Evolutionary conservation across 2,797 vertebrate species (phyloP).

Genomic region (Threskiornis aethiopicus): DNA sequence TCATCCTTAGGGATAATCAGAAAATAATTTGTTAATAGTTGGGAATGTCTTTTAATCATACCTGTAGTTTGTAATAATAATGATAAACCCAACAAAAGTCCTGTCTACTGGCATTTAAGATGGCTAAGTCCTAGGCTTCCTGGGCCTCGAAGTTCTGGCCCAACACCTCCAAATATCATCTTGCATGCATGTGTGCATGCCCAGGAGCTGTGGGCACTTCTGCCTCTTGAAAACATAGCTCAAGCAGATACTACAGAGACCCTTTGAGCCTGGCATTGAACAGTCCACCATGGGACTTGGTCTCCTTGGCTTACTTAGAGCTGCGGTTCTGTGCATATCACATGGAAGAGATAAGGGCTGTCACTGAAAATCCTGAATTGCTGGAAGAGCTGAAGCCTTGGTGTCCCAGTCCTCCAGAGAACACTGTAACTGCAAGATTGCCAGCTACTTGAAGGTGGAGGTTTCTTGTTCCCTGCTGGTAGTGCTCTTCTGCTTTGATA

Average conservation of each 20-base stretch:
- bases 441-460: background rate
- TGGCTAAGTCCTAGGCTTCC: background rate
- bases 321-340: background rate
- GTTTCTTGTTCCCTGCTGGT: background rate
- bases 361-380: background rate
- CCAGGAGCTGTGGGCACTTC: background rate
- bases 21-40: background rate
- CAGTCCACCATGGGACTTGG: background rate
- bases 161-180: background rate
- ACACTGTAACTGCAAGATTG: background rate
- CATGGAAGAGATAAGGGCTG: background rate
- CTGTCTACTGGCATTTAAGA: background rate
- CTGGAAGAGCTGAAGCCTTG: background rate
- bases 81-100: background rate
- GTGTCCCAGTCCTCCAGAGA: background rate
- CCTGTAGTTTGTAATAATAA: background rate
- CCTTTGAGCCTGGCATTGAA: background rate
- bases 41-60: background rate
- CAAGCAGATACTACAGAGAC: background rate
- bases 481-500: background rate
- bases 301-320: background rate
- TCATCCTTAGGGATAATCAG: background rate
- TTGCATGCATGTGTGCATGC: background rate
- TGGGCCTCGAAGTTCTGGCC: background rate
- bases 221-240: background rate